Evolutionary conservation across 2,113 vertebrate genomes (phyloP).

Genomic region (Ammodramus savannarum): DNA sequence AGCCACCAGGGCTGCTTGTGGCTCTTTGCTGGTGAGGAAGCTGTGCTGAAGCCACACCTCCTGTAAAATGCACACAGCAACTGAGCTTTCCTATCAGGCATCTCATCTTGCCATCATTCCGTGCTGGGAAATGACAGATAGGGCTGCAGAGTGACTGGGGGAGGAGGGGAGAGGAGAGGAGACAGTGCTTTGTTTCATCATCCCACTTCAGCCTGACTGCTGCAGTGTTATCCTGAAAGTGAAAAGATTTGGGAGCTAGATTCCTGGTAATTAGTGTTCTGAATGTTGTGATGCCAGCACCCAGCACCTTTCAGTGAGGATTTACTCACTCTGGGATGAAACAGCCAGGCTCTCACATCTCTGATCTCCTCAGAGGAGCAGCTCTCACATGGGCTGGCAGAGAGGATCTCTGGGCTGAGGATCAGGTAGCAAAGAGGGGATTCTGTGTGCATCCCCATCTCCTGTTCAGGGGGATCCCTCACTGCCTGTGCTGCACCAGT

Average conservation of each 20-base stretch:
- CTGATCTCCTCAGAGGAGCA: background rate
- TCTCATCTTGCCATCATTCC: background rate
- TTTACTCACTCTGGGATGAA: background rate
- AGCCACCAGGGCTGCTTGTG: background rate
- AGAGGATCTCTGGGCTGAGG: background rate
- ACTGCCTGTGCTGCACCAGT: background rate
- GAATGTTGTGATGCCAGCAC: background rate
- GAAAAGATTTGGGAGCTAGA: background rate
- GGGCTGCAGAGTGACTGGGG: background rate
- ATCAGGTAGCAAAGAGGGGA: background rate
- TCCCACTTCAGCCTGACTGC: background rate
- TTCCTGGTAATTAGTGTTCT: background rate
- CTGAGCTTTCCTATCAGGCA: background rate
- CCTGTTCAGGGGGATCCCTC: background rate
- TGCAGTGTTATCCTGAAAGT: background rate
- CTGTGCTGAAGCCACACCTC: background rate
- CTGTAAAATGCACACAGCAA: background rate
- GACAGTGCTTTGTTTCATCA: background rate
- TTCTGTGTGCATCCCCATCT: background rate
- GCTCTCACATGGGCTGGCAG: background rate
- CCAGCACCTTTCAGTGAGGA: rapidly evolving
- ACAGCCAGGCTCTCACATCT: background rate
- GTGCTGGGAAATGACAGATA: background rate
- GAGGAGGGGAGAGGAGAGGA: background rate
- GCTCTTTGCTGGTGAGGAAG: background rate